Conservation (phyloP, 2,113 vertebrate genomes). For the Chlamydotis undulata region DNA sequence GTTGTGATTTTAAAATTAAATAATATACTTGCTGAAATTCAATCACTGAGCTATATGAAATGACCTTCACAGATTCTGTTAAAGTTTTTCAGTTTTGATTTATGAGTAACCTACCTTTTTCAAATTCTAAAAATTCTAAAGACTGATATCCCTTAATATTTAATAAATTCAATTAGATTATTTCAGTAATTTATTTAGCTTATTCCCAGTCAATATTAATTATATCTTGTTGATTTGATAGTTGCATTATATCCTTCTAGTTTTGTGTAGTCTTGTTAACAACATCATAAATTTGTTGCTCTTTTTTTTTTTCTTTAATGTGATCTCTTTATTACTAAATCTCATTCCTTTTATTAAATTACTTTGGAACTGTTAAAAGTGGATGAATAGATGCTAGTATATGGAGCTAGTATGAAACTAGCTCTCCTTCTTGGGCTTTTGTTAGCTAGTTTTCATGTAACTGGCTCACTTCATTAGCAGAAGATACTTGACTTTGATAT, state of each 20-base stretch:
- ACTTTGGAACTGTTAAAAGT: not conserved
- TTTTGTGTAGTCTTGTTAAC: not conserved
- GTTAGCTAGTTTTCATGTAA: not conserved
- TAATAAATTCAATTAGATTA: not conserved
- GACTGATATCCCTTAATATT: not conserved
- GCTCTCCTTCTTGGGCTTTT: not conserved
- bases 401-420: not conserved
- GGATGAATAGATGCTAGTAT: not conserved
- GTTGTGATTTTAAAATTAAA: slow-evolving; percentile 5
- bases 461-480: not conserved
- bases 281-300: not conserved
- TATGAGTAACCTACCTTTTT: not conserved
- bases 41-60: not conserved
- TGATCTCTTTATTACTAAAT: not conserved
- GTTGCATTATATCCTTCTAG: not conserved
- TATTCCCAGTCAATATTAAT: not conserved
- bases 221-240: not conserved
- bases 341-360: not conserved
- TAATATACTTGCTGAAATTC: not conserved
- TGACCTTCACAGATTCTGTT: not conserved
- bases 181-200: not conserved
- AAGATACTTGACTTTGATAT: not conserved
- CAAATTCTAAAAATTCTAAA: not conserved
- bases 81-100: not conserved
- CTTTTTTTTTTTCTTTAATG: not conserved